phyloP scores from a whole-genome alignment of 2,113 vertebrate genomes.

The Chaenogobius annularis region DNA sequence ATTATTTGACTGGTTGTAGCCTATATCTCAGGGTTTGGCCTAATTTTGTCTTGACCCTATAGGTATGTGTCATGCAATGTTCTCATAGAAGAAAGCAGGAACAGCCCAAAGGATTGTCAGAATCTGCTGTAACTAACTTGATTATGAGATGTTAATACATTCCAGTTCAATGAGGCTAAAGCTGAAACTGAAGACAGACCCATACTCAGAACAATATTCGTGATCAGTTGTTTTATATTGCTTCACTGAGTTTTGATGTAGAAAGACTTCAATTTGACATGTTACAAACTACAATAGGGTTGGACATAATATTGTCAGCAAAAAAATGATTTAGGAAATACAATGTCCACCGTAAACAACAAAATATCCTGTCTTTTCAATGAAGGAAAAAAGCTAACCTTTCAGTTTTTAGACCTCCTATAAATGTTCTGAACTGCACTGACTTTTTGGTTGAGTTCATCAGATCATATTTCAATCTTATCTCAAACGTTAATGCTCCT shows the following conservation, averaged over 20 bases:
- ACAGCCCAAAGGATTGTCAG: not conserved
- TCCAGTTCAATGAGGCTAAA: not conserved
- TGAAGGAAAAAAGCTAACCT: no score
- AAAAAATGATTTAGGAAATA: no score
- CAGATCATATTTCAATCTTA: no score
- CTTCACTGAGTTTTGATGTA: not conserved
- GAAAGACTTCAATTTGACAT: not conserved
- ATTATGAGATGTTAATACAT: not conserved
- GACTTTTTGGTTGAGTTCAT: no score
- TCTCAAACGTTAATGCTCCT: no score
- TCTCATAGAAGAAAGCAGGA: not conserved
- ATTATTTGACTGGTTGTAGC: slow-evolving; percentile 21
- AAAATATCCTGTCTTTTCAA: no score
- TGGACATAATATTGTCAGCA: no score
- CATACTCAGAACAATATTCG: not conserved
- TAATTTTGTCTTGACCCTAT: not conserved
- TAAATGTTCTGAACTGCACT: no score
- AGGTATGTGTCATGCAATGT: slow-evolving; percentile 2
- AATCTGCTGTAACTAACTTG: slow-evolving; percentile 10
- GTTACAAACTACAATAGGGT: not conserved
- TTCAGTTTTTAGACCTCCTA: no score
- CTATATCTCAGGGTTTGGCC: not conserved
- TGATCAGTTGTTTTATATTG: not conserved
- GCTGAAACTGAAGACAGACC: not conserved
- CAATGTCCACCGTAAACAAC: no score